A percentile compares a stretch with the other conserved stretches of the same genome.
phyloP scores from a whole-genome alignment of 2,113 vertebrate species.

The Pteropus alecto region DNA sequence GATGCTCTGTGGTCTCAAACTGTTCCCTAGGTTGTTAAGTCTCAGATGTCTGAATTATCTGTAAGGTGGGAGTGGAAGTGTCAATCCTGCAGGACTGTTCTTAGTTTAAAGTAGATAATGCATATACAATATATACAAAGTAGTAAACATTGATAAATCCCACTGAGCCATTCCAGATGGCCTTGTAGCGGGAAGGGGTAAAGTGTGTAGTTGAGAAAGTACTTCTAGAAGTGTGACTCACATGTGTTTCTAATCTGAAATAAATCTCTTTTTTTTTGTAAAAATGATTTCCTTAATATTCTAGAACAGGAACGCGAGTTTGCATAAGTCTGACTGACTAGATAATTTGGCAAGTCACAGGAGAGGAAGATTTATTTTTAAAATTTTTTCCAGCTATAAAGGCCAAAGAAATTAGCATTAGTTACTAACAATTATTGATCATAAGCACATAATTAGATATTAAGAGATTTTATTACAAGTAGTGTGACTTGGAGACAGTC shows the following conservation, averaged over 20 bases:
- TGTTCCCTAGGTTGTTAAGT: background rate
- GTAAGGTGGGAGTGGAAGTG: background rate
- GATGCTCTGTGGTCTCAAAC: background rate
- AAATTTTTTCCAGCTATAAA: background rate
- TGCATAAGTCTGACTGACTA: background rate
- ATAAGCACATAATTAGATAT: background rate
- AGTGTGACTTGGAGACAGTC: background rate
- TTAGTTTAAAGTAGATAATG: background rate
- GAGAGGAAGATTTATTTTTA: background rate
- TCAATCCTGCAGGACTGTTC: background rate
- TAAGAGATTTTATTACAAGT: background rate
- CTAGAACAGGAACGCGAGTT: background rate
- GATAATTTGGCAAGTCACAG: background rate
- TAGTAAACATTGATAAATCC: background rate
- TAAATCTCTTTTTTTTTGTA: background rate
- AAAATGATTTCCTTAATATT: background rate
- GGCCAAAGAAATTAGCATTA: background rate
- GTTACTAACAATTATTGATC: background rate
- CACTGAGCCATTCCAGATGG: background rate
- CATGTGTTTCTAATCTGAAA: background rate
- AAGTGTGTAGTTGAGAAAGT: background rate
- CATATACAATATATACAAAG: background rate
- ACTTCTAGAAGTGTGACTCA: background rate
- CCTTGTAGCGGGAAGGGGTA: accelerated
- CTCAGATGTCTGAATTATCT: background rate